These are phyloP conservation scores for Triplophysa yarkandensis DNA, from an alignment of 2,797 vertebrate genomes.

Conservation along the genomic window DNA sequence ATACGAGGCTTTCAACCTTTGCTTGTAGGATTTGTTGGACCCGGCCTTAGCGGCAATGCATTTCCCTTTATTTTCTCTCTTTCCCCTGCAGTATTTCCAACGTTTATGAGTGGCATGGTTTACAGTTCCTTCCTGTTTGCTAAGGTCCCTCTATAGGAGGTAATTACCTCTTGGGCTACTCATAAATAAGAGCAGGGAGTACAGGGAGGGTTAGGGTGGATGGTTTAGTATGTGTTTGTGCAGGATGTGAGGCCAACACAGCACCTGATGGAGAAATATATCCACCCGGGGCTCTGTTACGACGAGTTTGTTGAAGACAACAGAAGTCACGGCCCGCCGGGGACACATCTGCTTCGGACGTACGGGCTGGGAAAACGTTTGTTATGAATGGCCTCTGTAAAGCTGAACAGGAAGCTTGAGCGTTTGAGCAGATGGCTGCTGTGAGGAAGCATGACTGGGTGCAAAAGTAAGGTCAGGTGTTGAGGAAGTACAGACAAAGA, in stretches of 20 bases:
- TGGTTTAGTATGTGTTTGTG: conserved; percentile 52
- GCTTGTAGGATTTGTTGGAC: not conserved
- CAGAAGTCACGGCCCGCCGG: conserved; percentile 53
- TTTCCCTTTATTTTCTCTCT: not conserved
- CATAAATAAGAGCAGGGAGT: conserved; percentile 63
- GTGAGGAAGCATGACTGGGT: conserved; percentile 8
- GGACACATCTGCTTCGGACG: conserved; percentile 54
- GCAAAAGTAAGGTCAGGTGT: conserved; percentile 36
- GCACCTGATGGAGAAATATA: conserved; percentile 68
- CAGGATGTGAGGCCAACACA: conserved; percentile 67
- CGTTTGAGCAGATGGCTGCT: not conserved
- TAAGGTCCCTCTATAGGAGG: conserved; percentile 60
- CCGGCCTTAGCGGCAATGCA: not conserved
- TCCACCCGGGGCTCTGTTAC: conserved; percentile 50
- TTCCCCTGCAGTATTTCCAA: conserved; percentile 48
- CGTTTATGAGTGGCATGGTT: conserved; percentile 69
- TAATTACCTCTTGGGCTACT: conserved; percentile 67
- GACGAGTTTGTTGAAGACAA: conserved; percentile 63
- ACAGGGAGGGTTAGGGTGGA: conserved; percentile 3
- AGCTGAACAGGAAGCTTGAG: not conserved
- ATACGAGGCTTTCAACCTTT: not conserved
- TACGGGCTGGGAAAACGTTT: conserved; percentile 20
- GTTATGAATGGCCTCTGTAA: conserved; percentile 31
- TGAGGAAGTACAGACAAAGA: conserved; percentile 33
- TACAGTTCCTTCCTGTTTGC: conserved; percentile 63